phyloP scores from a whole-genome alignment of 2,113 vertebrate genomes.

The Myrmophylax atrothorax region DNA sequence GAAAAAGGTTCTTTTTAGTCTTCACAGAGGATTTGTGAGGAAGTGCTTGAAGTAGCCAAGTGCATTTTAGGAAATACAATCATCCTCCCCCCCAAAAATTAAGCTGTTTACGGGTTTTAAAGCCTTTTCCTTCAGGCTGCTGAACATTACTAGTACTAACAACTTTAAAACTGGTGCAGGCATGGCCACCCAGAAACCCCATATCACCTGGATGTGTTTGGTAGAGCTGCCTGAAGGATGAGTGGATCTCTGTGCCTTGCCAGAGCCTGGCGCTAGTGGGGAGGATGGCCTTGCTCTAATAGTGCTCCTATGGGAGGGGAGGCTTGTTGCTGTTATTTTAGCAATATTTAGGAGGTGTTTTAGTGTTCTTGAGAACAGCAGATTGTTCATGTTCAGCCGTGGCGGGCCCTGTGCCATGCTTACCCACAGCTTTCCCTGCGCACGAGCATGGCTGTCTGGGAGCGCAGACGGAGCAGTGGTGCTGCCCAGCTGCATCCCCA shows the following conservation, averaged over 20 bases:
- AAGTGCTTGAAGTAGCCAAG: neutral
- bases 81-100: rapidly evolving
- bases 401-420: neutral
- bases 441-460: rapidly evolving
- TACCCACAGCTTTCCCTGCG: neutral
- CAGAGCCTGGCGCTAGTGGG: neutral
- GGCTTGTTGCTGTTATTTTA: neutral
- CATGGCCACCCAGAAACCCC: neutral
- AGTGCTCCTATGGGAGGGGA: neutral
- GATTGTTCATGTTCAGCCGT: neutral
- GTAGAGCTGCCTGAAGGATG: neutral
- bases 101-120: neutral
- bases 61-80: neutral
- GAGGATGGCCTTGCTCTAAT: neutral
- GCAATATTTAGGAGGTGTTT: neutral
- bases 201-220: neutral
- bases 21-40: neutral
- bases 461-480: rapidly evolving
- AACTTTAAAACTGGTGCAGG: neutral
- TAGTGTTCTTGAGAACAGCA: neutral
- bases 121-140: neutral
- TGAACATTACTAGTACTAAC: neutral
- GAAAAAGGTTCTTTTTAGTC: neutral
- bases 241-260: rapidly evolving
- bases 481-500: neutral